These are phyloP conservation scores for Antrozous pallidus DNA, from an alignment of 2,797 vertebrate species.

Conservation along the genomic window DNA sequence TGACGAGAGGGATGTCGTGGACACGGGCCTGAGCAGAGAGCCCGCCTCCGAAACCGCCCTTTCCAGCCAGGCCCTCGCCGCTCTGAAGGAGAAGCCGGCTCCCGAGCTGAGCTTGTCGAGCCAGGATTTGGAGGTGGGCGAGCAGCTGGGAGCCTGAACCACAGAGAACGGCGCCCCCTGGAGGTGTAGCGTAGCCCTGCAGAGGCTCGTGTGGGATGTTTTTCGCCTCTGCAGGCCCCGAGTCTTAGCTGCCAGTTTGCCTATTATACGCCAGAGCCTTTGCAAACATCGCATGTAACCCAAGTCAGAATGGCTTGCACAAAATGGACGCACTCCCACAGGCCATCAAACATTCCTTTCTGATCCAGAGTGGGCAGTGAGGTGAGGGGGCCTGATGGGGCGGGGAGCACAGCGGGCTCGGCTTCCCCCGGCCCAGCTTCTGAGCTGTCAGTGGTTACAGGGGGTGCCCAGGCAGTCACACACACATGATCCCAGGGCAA, in stretches of 20 bases:
- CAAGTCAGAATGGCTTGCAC: background rate
- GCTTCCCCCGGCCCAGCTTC: background rate
- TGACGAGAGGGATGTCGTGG: slow-evolving; percentile 82
- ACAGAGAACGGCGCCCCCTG: background rate
- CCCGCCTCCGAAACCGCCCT: slow-evolving; percentile 63
- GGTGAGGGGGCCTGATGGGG: background rate
- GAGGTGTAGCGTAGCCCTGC: background rate
- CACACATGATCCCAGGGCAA: background rate
- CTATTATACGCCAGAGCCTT: background rate
- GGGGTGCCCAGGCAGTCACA: background rate
- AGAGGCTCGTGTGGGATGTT: background rate
- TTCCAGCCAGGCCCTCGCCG: slow-evolving; percentile 80
- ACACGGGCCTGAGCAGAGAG: slow-evolving; percentile 57
- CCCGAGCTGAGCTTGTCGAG: slow-evolving; percentile 93
- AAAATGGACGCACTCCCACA: background rate
- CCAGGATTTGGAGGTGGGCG: slow-evolving; percentile 90
- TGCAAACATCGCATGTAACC: background rate
- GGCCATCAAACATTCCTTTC: background rate
- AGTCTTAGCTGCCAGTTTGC: background rate
- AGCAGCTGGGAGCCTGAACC: background rate
- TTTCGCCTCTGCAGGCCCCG: background rate
- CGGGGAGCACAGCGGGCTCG: no score
- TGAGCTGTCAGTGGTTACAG: background rate
- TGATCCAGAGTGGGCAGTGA: background rate
- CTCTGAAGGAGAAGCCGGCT: slow-evolving; percentile 87